phyloP scores from a whole-genome alignment of 2,797 vertebrate species.

The Salarias fasciatus region DNA sequence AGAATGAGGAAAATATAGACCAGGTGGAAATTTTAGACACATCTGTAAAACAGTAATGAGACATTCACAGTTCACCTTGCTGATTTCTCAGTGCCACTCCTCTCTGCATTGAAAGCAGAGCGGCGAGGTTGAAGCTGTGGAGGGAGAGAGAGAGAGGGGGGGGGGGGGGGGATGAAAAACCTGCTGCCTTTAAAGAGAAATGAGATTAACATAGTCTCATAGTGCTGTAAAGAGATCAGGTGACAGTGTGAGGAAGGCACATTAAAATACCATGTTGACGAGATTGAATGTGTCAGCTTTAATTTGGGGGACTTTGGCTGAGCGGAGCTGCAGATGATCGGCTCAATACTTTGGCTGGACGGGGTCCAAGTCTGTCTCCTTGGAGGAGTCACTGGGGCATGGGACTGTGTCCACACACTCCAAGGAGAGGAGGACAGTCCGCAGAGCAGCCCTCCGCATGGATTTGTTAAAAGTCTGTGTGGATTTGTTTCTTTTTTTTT shows the following conservation, averaged over 20 bases:
- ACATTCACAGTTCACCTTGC: conserved; percentile 53
- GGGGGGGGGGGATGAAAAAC: background rate
- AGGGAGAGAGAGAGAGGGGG: background rate
- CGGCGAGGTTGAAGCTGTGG: conserved; percentile 23
- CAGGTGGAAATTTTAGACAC: conserved; percentile 76
- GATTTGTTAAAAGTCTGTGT: conserved; percentile 48
- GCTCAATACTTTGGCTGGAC: conserved; percentile 74
- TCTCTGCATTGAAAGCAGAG: conserved; percentile 25
- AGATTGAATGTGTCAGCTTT: conserved; percentile 79
- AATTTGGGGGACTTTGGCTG: conserved; percentile 71
- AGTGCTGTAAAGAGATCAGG: conserved; percentile 51
- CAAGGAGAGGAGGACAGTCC: conserved; percentile 59
- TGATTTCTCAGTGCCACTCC: conserved; percentile 37
- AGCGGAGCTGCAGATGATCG: conserved; percentile 71
- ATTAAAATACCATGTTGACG: conserved; percentile 61
- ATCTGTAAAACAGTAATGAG: conserved; percentile 70
- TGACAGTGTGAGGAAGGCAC: conserved; percentile 60
- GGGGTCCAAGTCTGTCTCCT: conserved; percentile 76
- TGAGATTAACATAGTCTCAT: conserved; percentile 44
- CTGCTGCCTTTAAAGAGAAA: conserved; percentile 41
- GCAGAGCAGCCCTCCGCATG: conserved; percentile 55
- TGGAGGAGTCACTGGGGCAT: conserved; percentile 77
- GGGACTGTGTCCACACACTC: conserved; percentile 77
- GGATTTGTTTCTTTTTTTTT: conserved; percentile 29
- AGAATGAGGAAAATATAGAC: conserved; percentile 58